phyloP scores from a whole-genome alignment of 2,797 vertebrate genomes.

The Eulemur albifrons region DNA sequence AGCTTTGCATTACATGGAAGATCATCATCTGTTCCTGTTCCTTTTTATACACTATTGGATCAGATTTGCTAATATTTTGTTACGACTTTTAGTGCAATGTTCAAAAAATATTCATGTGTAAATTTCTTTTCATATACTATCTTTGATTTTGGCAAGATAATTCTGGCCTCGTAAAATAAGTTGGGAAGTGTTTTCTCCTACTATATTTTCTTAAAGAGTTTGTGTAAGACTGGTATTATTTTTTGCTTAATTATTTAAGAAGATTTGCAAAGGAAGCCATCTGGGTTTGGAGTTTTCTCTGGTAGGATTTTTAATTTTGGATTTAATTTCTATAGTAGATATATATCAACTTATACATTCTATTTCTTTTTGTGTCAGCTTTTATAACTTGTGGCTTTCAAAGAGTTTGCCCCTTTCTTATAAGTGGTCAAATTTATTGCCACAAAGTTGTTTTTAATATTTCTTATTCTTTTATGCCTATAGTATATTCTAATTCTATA shows the following conservation, averaged over 20 bases:
- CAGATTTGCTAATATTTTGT: background rate
- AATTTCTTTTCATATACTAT: background rate
- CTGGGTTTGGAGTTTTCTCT: background rate
- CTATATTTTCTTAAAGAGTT: background rate
- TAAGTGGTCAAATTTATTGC: background rate
- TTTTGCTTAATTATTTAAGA: background rate
- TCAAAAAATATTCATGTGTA: background rate
- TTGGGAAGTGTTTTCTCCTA: background rate
- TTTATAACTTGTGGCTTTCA: background rate
- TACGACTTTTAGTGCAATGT: background rate
- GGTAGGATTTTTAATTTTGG: background rate
- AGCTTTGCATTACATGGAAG: background rate
- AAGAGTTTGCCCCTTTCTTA: background rate
- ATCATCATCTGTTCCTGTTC: background rate
- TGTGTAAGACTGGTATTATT: background rate
- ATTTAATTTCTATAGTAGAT: background rate
- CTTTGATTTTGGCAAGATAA: background rate
- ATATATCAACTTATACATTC: background rate
- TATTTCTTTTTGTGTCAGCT: background rate
- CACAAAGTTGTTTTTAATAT: background rate
- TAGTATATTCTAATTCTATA: too few species aligned
- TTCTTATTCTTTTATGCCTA: background rate
- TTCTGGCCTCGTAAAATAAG: background rate
- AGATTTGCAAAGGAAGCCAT: background rate
- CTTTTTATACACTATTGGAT: background rate